Conservation (phyloP, 2,113 vertebrate genomes). For the Tychaedon coryphoeus region DNA sequence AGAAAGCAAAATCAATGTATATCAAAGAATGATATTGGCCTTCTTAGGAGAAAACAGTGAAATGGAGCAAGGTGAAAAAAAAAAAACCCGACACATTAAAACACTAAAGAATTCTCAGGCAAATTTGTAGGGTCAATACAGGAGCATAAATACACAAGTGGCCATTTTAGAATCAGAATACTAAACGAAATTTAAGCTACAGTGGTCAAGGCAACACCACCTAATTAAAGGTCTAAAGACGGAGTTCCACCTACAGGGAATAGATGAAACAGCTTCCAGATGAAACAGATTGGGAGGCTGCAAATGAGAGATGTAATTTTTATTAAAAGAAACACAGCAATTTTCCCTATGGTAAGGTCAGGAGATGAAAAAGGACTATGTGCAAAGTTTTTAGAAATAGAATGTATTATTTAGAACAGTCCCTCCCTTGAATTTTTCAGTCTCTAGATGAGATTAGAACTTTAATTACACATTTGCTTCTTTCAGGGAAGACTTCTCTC, state of each 20-base stretch:
- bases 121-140: constrained; percentile 20
- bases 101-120: neutral
- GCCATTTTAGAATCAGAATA: constrained; percentile 39
- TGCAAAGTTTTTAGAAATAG: constrained; percentile 35
- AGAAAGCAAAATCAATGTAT: neutral
- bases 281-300: neutral
- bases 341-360: constrained; percentile 45
- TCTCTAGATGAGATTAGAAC: neutral
- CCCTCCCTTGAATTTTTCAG: constrained; percentile 12
- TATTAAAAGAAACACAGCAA: constrained; percentile 15
- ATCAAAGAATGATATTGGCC: neutral
- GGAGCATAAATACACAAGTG: constrained; percentile 22
- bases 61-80: neutral
- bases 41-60: neutral
- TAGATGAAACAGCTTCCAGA: constrained; percentile 26
- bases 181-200: constrained; percentile 48
- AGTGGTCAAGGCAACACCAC: constrained; percentile 52
- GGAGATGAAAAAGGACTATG: constrained; percentile 4
- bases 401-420: constrained; percentile 9
- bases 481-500: neutral
- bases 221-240: constrained; percentile 53
- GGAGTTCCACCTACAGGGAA: constrained; percentile 26
- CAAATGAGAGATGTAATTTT: constrained; percentile 47
- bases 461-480: constrained; percentile 15
- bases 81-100: neutral